phyloP scores from a whole-genome alignment of 1,140 invertebrate genomes.

The Drosophila trapezifrons region DNA sequence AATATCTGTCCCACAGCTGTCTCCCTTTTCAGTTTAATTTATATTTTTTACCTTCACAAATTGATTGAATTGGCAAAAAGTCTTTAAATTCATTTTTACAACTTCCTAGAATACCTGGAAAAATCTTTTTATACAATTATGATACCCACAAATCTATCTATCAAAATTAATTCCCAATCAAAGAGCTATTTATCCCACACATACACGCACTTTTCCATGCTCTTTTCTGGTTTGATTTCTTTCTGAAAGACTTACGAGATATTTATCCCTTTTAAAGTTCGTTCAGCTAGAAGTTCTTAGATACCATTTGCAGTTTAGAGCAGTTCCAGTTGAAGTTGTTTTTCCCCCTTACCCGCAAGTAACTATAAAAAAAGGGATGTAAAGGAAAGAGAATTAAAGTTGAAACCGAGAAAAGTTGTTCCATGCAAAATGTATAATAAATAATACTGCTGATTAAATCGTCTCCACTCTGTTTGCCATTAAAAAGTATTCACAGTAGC shows the following conservation, averaged over 20 bases:
- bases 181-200: background rate
- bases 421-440: constrained; percentile 75
- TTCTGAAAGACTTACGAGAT: constrained; percentile 4
- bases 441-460: constrained; percentile 81
- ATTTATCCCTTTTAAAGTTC: constrained; percentile 48
- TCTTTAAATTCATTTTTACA: constrained; percentile 1
- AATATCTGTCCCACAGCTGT: constrained; percentile 1
- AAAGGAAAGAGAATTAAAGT: constrained; percentile 7
- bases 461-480: constrained; percentile 74
- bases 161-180: constrained; percentile 9
- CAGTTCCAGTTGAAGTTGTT: constrained; percentile 60
- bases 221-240: constrained; percentile 14
- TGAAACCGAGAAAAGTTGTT: constrained; percentile 64
- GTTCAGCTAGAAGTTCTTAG: constrained; percentile 62
- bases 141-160: background rate
- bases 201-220: background rate
- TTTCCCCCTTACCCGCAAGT: constrained; percentile 15
- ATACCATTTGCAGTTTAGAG: constrained; percentile 61
- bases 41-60: background rate
- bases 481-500: constrained; percentile 79
- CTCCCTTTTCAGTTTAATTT: background rate
- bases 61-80: constrained; percentile 5
- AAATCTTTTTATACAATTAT: constrained; percentile 14
- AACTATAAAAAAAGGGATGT: constrained; percentile 17
- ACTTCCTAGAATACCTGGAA: background rate